These are phyloP conservation scores for Engraulis encrasicolus DNA, from an alignment of 2,113 vertebrate species.

Conservation along the genomic window DNA sequence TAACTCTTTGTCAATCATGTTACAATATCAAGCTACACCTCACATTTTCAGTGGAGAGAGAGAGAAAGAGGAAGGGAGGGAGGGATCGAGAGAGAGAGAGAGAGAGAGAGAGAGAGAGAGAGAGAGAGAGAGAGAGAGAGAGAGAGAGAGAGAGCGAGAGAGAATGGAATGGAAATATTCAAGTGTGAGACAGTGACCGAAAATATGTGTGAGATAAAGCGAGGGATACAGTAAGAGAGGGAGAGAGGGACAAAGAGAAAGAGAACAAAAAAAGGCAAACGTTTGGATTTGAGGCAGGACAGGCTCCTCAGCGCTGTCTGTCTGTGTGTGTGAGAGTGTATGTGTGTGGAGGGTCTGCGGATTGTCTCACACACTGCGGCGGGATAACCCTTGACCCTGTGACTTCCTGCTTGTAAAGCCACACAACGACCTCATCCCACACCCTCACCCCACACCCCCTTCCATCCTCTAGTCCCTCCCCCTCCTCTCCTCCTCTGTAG, in stretches of 20 bases:
- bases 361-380: slow-evolving; percentile 40
- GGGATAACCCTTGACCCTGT: slow-evolving; percentile 50
- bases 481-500: too few relatives aligned
- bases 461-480: background rate
- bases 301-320: slow-evolving; percentile 26
- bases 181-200: too few relatives aligned
- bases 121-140: background rate
- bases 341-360: slow-evolving; percentile 45
- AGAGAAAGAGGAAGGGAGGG: too few relatives aligned
- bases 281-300: background rate
- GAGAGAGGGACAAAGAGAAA: background rate
- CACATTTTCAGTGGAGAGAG: too few relatives aligned
- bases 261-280: background rate
- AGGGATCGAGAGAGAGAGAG: too few relatives aligned
- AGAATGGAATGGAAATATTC: background rate
- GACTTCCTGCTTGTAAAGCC: slow-evolving; percentile 46
- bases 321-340: too few relatives aligned
- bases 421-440: slow-evolving; percentile 4
- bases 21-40: too few relatives aligned
- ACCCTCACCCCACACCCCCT: background rate
- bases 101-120: background rate
- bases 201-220: background rate
- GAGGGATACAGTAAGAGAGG: background rate
- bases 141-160: background rate
- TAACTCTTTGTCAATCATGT: too few relatives aligned